phyloP scores from a whole-genome alignment of 2,113 vertebrate genomes.

The Pteruthius melanotis region DNA sequence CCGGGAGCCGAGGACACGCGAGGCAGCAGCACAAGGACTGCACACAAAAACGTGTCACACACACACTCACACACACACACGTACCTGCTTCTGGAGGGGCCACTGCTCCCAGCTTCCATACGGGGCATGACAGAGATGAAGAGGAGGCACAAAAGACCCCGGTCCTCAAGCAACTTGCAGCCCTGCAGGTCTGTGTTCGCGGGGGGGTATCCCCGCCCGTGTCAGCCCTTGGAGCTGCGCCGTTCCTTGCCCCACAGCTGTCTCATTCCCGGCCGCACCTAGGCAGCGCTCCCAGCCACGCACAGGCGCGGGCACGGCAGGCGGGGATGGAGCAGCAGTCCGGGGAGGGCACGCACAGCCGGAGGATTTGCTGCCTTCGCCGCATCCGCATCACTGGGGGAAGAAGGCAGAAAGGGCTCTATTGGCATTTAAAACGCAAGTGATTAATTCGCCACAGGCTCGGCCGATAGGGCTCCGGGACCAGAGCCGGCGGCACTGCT shows the following conservation, averaged over 20 bases:
- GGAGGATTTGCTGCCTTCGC: conserved; percentile 53
- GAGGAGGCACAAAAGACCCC: neutral
- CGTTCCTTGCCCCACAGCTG: conserved; percentile 13
- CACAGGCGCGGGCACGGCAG: conserved; percentile 30
- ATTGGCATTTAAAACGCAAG: conserved; percentile 29
- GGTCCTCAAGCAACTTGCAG: conserved; percentile 15
- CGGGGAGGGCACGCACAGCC: conserved; percentile 23
- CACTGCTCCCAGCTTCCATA: neutral
- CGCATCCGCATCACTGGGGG: conserved; percentile 59
- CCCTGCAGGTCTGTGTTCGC: neutral
- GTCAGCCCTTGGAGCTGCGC: conserved; percentile 17
- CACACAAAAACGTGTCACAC: neutral
- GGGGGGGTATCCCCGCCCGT: neutral
- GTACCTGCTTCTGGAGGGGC: conserved; percentile 48
- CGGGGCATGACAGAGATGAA: neutral
- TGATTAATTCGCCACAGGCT: conserved; percentile 34
- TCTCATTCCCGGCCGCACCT: conserved; percentile 28
- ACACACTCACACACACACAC: neutral
- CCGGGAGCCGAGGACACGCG: neutral
- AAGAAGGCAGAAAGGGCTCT: conserved; percentile 47
- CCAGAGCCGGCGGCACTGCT: neutral
- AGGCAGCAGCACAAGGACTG: conserved; percentile 30
- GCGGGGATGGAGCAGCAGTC: conserved; percentile 30
- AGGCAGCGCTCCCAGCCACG: conserved; percentile 22
- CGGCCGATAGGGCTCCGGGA: neutral